A percentile compares a stretch with the other conserved stretches of the same genome.
phyloP scores from a whole-genome alignment of 2,888 invertebrate species.

The Hirtodrosophila cameraria region DNA sequence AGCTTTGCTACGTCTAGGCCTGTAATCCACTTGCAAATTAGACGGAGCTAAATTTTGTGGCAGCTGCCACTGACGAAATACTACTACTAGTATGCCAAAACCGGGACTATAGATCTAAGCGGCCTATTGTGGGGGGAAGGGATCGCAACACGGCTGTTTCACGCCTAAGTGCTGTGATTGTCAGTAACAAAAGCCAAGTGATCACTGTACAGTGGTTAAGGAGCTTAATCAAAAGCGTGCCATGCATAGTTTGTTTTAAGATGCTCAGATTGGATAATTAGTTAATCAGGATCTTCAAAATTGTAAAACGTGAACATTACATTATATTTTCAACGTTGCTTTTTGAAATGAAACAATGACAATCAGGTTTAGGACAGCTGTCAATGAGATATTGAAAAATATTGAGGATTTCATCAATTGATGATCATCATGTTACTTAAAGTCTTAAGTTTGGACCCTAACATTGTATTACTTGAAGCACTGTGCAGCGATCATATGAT shows the following conservation, averaged over 20 bases:
- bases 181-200: conserved; percentile 35
- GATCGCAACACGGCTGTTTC: conserved; percentile 58
- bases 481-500: conserved; percentile 37
- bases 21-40: conserved; percentile 75
- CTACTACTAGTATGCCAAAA: conserved; percentile 37
- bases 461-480: conserved; percentile 1
- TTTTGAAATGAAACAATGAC: too few relatives aligned
- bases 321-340: background rate
- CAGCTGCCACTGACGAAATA: conserved; percentile 49
- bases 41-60: conserved; percentile 41
- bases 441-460: background rate
- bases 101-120: conserved; percentile 15
- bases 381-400: too few relatives aligned
- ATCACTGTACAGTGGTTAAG: conserved; percentile 29
- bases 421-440: too few relatives aligned
- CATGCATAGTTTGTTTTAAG: too few relatives aligned
- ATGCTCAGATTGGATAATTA: too few relatives aligned
- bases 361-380: too few relatives aligned
- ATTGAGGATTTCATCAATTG: too few relatives aligned
- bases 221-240: background rate
- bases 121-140: conserved; percentile 3
- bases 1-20: conserved; percentile 55
- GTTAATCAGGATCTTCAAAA: too few relatives aligned
- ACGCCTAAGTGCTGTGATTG: conserved; percentile 68
- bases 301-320: too few relatives aligned